Conservation (phyloP, 2,888 invertebrate genomes). For the Antheraea assamensis region DNA sequence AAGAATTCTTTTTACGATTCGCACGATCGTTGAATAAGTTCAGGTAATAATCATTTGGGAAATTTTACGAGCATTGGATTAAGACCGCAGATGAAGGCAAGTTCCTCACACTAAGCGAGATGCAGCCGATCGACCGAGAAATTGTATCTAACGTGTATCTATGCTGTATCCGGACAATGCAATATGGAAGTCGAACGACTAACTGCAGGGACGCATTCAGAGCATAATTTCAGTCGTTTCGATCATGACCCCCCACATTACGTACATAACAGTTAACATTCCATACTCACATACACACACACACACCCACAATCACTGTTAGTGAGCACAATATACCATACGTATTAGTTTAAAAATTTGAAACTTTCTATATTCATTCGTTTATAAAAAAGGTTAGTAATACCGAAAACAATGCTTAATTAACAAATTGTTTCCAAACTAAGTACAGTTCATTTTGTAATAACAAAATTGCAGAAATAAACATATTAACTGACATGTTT, state of each 20-base stretch:
- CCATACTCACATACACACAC: too few species aligned
- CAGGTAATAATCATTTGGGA: background rate
- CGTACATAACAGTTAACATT: background rate
- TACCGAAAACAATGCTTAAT: background rate
- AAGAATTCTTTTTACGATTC: background rate
- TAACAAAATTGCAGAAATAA: background rate
- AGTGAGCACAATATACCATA: background rate
- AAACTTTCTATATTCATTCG: background rate
- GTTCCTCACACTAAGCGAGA: constrained; percentile 17
- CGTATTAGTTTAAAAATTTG: background rate
- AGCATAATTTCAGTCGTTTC: background rate
- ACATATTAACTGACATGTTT: background rate
- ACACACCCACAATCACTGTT: too few species aligned
- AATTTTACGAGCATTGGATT: constrained; percentile 1
- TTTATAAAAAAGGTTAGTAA: background rate
- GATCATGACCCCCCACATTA: background rate
- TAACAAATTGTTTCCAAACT: background rate
- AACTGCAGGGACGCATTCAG: constrained; percentile 20
- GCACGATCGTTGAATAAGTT: background rate
- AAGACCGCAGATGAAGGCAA: background rate
- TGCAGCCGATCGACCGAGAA: constrained; percentile 28
- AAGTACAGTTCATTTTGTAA: background rate
- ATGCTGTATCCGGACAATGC: constrained; percentile 25
- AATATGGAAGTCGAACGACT: constrained; percentile 33
- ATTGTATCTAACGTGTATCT: constrained; percentile 26